A percentile compares a stretch with the other conserved stretches of the same genome.
phyloP scores from a whole-genome alignment of 2,888 invertebrate species.

The Temnothorax ravouxi region DNA sequence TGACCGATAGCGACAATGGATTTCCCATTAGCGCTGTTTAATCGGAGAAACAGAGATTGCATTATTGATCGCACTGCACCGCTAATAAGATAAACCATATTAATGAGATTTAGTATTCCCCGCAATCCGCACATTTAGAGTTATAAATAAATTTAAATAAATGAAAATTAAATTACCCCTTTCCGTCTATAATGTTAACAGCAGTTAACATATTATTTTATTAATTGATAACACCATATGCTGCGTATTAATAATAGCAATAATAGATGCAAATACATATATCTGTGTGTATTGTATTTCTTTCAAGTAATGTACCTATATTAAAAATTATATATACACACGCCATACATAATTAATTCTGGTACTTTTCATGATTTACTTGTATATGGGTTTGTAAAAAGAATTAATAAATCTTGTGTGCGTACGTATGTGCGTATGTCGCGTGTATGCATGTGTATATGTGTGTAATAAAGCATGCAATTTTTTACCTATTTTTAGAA shows the following conservation, averaged over 20 bases:
- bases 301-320: not conserved
- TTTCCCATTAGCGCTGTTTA: slow-evolving; percentile 14
- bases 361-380: not conserved
- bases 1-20: slow-evolving; percentile 25
- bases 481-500: not conserved
- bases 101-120: slow-evolving; percentile 10
- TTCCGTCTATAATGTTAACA: not conserved
- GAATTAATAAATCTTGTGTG: not conserved
- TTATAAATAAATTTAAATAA: slow-evolving; percentile 26
- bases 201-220: not conserved
- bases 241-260: slow-evolving; percentile 4
- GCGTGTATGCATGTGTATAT: not conserved
- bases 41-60: slow-evolving; percentile 19
- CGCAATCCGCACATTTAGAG: not conserved
- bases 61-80: slow-evolving; percentile 17
- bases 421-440: not conserved
- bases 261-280: not conserved
- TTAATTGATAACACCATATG: not conserved
- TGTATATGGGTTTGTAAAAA: not conserved
- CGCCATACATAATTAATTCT: not conserved
- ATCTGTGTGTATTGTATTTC: not conserved
- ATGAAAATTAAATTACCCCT: slow-evolving; percentile 24
- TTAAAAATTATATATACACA: not conserved
- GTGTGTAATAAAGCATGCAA: not conserved
- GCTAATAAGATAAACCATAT: slow-evolving; percentile 24